Percentiles rank a stretch among this genome's conserved stretches.
phyloP scores from a whole-genome alignment of 2,113 vertebrate genomes.

The Ceratotherium simum region DNA sequence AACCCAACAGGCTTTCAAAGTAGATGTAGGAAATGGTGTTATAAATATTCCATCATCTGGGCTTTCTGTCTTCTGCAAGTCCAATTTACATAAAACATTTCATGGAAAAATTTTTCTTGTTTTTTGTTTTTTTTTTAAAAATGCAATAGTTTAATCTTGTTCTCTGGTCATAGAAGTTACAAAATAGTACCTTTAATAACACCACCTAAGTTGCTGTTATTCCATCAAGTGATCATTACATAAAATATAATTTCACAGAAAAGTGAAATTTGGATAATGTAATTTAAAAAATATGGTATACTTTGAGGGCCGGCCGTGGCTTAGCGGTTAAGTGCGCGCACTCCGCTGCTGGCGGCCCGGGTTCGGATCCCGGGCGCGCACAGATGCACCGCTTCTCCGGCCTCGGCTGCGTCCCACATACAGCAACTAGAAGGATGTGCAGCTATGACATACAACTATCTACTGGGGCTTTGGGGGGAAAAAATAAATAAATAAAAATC shows the following conservation, averaged over 20 bases:
- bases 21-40: neutral
- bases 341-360: too few species aligned
- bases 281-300: neutral
- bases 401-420: too few species aligned
- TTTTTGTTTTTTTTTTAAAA: neutral
- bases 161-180: neutral
- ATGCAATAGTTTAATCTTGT: neutral
- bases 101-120: too few species aligned
- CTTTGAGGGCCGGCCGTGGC: too few species aligned
- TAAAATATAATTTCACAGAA: neutral
- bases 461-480: too few species aligned
- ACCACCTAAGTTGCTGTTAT: neutral
- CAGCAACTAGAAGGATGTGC: too few species aligned
- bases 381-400: too few species aligned
- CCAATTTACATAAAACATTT: neutral
- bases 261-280: neutral
- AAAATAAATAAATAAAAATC: too few species aligned
- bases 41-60: neutral
- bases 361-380: too few species aligned
- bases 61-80: neutral
- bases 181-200: neutral
- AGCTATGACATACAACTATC: too few species aligned
- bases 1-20: neutral
- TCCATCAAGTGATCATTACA: neutral
- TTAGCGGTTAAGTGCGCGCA: too few species aligned